Percentiles rank a stretch among this genome's conserved stretches.
Conservation (phyloP, 2,113 vertebrate genomes). For the Calonectris borealis region DNA sequence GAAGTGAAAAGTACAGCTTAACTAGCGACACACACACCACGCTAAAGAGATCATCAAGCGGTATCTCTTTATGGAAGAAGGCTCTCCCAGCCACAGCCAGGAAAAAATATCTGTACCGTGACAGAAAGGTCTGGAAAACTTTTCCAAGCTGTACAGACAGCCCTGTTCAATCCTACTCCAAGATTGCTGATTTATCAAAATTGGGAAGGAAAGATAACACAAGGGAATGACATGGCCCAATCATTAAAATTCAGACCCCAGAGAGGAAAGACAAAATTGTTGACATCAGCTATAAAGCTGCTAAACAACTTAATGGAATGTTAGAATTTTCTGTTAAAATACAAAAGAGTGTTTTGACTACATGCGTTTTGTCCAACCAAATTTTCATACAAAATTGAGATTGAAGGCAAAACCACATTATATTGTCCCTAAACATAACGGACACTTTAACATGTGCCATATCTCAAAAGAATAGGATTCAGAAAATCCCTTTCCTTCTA, state of each 20-base stretch:
- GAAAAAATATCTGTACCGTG: not conserved
- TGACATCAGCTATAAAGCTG: not conserved
- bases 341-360: not conserved
- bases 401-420: not conserved
- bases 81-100: not conserved
- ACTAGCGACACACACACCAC: not conserved
- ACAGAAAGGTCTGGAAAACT: not conserved
- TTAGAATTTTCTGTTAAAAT: not conserved
- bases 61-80: not conserved
- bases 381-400: not conserved
- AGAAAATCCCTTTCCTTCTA: not conserved
- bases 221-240: not conserved
- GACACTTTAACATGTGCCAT: not conserved
- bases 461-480: not conserved
- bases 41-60: fast-evolving
- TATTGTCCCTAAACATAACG: not conserved
- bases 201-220: not conserved
- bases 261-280: not conserved
- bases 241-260: not conserved
- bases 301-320: not conserved
- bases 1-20: not conserved
- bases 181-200: fast-evolving
- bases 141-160: not conserved
- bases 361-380: fast-evolving
- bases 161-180: not conserved